Evolutionary conservation across 2,888 invertebrate genomes (phyloP).

Genomic region (Drosophila sordidula): DNA sequence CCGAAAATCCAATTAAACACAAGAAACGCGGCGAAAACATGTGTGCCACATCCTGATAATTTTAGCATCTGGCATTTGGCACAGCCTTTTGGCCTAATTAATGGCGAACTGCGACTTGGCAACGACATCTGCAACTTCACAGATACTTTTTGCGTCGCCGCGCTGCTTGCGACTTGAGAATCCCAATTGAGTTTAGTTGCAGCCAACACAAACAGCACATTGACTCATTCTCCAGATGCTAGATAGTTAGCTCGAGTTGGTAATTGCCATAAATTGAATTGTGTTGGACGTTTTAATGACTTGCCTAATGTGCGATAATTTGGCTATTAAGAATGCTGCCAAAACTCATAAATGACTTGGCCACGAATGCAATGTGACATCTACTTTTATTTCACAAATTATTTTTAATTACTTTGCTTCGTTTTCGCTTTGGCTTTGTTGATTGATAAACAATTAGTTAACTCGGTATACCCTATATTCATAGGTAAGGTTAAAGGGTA

Average conservation of each 20-base stretch:
- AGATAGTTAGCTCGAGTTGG: slow-evolving; percentile 21
- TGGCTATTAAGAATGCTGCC: slow-evolving; percentile 31
- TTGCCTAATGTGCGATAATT: slow-evolving; percentile 48
- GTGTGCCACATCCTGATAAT: slow-evolving; percentile 62
- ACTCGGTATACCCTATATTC: too few relatives aligned
- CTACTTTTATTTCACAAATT: slow-evolving; percentile 4
- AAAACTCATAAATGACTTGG: slow-evolving; percentile 20
- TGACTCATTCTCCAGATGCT: slow-evolving; percentile 31
- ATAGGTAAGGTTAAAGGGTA: too few relatives aligned
- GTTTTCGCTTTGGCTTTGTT: background rate
- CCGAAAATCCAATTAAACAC: slow-evolving; percentile 76
- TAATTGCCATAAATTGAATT: slow-evolving; percentile 54
- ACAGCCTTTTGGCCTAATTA: slow-evolving; percentile 54
- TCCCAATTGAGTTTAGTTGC: slow-evolving; percentile 22
- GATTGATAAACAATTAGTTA: background rate
- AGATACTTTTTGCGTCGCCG: slow-evolving; percentile 18
- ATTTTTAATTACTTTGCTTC: slow-evolving; percentile 8
- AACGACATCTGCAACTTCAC: slow-evolving; percentile 42
- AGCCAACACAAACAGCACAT: slow-evolving; percentile 14
- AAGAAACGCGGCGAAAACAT: slow-evolving; percentile 51
- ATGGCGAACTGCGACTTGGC: slow-evolving; percentile 47
- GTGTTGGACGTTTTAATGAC: slow-evolving; percentile 44
- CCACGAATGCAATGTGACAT: slow-evolving; percentile 7
- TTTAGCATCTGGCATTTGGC: slow-evolving; percentile 44
- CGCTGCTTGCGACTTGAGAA: background rate